phyloP scores from a whole-genome alignment of 23 tunicate genomes.

The Diplosoma virens region DNA sequence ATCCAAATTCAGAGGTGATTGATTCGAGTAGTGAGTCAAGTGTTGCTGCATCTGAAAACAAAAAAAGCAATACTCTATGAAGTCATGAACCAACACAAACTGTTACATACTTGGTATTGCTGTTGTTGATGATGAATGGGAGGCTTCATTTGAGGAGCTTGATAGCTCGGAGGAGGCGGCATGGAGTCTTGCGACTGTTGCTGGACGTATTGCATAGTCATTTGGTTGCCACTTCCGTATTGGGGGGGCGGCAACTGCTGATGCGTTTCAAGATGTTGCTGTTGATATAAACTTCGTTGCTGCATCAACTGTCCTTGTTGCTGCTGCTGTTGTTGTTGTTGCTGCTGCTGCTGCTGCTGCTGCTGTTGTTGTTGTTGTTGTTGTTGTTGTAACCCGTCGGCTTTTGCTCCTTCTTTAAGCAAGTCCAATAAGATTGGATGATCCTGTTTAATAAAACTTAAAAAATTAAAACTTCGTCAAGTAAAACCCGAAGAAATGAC shows the following conservation, averaged over 20 bases:
- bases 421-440: slow-evolving; percentile 78
- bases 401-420: slow-evolving; percentile 34
- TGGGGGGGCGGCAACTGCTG: neutral
- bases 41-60: slow-evolving; percentile 14
- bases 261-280: neutral
- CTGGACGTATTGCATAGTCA: neutral
- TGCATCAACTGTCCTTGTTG: slow-evolving; percentile 6
- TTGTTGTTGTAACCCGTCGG: slow-evolving; percentile 2
- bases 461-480: too few relatives aligned
- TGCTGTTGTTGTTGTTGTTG: slow-evolving; percentile 12
- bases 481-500: too few relatives aligned
- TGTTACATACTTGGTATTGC: slow-evolving; percentile 19
- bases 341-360: slow-evolving; percentile 2
- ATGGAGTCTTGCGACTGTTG: slow-evolving; percentile 26
- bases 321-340: slow-evolving; percentile 7
- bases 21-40: slow-evolving; percentile 8
- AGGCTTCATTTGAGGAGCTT: neutral
- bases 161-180: slow-evolving; percentile 65
- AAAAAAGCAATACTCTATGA: too few relatives aligned
- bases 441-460: slow-evolving; percentile 21
- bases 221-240: neutral
- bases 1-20: slow-evolving; percentile 46
- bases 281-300: neutral
- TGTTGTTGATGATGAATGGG: slow-evolving; percentile 26
- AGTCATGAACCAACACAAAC: too few relatives aligned